Base-by-base conservation (phyloP, 2,888 invertebrate genomes). In the Octonoba sinensis region DNA sequence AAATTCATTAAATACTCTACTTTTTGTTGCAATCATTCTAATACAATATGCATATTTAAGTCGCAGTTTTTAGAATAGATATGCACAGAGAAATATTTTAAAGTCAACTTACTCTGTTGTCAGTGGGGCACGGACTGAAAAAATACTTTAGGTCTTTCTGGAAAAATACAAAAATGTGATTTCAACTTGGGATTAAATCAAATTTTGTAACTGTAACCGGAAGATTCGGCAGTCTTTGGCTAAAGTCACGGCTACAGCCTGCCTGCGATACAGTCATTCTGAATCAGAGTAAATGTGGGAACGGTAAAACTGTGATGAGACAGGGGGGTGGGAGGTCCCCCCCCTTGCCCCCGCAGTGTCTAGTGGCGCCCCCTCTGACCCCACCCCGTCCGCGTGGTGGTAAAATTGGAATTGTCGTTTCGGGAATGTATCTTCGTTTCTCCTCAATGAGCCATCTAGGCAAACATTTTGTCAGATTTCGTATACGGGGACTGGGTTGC, bases 371-470 rank as follows among this genome's bases (percentile, higher is more conserved):
- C 79, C 73, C 73, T 72, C 36, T 66, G 65, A 65, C 57, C 70
- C 73, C 69, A 46, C 77, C 70, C 70, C 44, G 36, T 60, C 27
- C 70, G 22, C 27, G 64, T 64, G 77, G 65, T 46, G 56, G 57
- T 69, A 72, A 78, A 78, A 78, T 78, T 78, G 72, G 72, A 78
- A 72, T 66, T 78, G 78, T 78, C 78, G 78, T 78, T 72, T 60
- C 27, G 77, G 59, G 66, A 59, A 51, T 66, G 65, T 72, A 78
- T 72, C 46, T 72, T 51, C 66, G 60, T 72, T 78, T 66, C 59
- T 27, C 44, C 66, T 57, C 72, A 78, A 72, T 72, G 72, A 78
- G 71, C 59, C 72, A 18, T 47, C 54, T 70, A 65, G 49, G 71
- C 77, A 64, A 77, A 77, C 77, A 77, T 77, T 79, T 79, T 72